Evolutionary conservation across 2,113 vertebrate genomes (phyloP), one percentile per base, ranked within the genome.

Genomic region (Cryptoleucopteryx plumbea): DNA sequence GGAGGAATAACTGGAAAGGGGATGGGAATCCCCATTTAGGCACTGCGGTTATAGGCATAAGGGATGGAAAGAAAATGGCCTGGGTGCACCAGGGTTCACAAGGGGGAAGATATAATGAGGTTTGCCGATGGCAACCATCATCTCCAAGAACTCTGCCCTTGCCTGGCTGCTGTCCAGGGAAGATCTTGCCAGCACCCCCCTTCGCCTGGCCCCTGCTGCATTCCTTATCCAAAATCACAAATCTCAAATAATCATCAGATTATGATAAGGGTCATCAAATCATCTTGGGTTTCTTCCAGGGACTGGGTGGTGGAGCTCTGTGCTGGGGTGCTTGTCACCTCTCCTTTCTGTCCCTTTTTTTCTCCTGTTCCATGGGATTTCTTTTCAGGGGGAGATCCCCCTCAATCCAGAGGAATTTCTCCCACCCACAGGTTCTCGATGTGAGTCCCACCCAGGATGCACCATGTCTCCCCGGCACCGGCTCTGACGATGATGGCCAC

Each of bases 401-500:
- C 11, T 48, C 75, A 4, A 90, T 9, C 3, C 94, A 82, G n/a
- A 7, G 18, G 42, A 81, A 43, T 14, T 48, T 98, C 74, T 98
- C 88, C 93, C 61, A 56, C 88, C 86, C 43, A 1, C 98, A 99
- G 99, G 97, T 98, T 98, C 99, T 99, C 98, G 75, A 99, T 99
- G 99, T 99, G 99, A 99, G 98, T 98, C 99, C 98, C 97, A 98
- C 99, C 99, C 99, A 99, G 99, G 99, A 99, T 99, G 99, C 99
- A 99, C 99, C 99, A 99, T 99, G 99, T 98, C 98, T 99, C 99
- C 98, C 99, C 99, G 96, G 98, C 99, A 97, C 98, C 99, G 97
- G 98, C 99, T 99, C 97, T 99, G 99, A 99, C 98, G 82, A 99
- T 99, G 99, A 99, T 99, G 99, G 99, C 99, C 99, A 99, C 99